Percentiles rank a stretch among this genome's conserved stretches.
Conservation (phyloP, 2,113 vertebrate genomes). For the Eurypyga helias region DNA sequence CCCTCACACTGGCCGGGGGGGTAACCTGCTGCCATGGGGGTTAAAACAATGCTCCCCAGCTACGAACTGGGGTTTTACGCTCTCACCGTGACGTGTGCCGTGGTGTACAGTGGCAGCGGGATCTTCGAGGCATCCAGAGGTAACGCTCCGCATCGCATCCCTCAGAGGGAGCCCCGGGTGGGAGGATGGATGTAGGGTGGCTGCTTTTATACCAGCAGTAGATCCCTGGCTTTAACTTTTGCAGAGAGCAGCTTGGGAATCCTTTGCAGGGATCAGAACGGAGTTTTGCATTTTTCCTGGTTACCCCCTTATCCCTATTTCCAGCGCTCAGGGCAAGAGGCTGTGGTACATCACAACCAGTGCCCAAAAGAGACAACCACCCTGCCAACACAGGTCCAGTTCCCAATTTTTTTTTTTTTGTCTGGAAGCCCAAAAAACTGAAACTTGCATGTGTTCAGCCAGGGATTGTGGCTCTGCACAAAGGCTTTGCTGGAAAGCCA, state of each 20-base stretch:
- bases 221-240: neutral
- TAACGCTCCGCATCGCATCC: neutral
- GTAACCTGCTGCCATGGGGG: constrained; percentile 79
- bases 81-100: constrained; percentile 81
- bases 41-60: constrained; percentile 86
- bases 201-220: neutral
- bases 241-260: neutral
- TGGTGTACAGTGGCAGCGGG: constrained; percentile 87
- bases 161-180: too few relatives aligned
- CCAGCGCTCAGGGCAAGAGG: neutral
- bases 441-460: accelerated
- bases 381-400: accelerated
- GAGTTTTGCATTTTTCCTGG: neutral
- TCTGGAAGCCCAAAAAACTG: neutral
- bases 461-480: accelerated
- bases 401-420: accelerated
- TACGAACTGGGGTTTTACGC: constrained; percentile 91
- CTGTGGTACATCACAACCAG: neutral
- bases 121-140: constrained; percentile 90
- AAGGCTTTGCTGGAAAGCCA: neutral
- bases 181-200: neutral
- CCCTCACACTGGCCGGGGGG: accelerated
- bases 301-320: neutral
- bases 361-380: too few relatives aligned
- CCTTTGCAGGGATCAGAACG: neutral